Evolutionary conservation across 2,888 invertebrate genomes (phyloP), one percentile per base, ranked within the genome.

Genomic region (Apocheima hispidaria): DNA sequence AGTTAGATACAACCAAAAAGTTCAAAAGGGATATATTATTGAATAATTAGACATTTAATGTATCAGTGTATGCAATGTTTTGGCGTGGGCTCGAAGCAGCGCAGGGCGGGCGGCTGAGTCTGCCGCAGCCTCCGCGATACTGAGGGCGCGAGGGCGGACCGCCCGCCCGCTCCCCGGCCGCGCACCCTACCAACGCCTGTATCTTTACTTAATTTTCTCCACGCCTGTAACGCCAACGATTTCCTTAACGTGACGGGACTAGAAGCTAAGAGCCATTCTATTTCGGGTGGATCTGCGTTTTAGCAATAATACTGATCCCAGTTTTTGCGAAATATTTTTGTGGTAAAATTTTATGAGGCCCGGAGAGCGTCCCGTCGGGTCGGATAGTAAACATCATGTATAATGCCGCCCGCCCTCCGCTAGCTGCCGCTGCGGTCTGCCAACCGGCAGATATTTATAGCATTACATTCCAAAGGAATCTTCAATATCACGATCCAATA

Each of bases 111-210:
- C 89, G 86, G 84, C 83, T 73, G 74, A 76, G 71, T 75, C 73
- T 70, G 81, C 88, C 90, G 87, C 93, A 92, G 93, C 92, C 90
- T 93, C 92, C 92, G 89, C 87, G 87, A 86, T 82, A 93, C 93
- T 93, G 91, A 88, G 82, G 83, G 82, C 72, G 64, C 73, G 71
- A 63, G 73, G 70, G 77, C 73, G 64, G 75, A 71, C 70, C 70
- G 49, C 71, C 71, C 69, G 73, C 72, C 70, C 68, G 59, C 68
- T 57, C 55, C 61, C 41, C 75, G 74, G 75, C 64, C 71, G 72
- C 82, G 68, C 79, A 78, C 84, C 82, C 82, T 75, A 76, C 68
- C 66, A 67, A 71, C 79, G 78, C 79, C 79, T 78, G 78, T 84
- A 86, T 89, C 88, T 87, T 87, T 84, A 82, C 85, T 86, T 86